Evolutionary conservation across 2,113 vertebrate genomes (phyloP), one percentile per base, ranked within the genome.

Genomic region (Gallinago jamesoni): DNA sequence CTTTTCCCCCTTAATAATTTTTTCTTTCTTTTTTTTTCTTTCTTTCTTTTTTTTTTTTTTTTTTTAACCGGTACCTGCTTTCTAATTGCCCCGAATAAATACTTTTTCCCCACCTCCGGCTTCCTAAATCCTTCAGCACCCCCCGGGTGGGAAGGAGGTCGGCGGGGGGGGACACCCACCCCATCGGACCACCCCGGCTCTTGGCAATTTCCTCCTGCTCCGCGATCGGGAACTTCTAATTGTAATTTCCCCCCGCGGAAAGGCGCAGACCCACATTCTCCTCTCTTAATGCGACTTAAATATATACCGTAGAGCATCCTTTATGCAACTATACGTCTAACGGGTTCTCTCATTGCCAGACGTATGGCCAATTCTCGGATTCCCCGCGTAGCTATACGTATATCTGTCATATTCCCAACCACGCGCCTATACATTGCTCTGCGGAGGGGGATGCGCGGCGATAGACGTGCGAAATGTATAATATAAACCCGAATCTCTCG

Each of bases 61-160:
- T 95, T 90, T 53, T 76, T 20, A 93, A 95, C 94, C 83, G 31
- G 48, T 94, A 93, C 76, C 90, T 91, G 90, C 82, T 83, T 91
- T 95, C 87, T 90, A 93, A 97, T 96, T 95, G 93, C 85, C 41
- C 87, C n/a, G 87, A 82, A 72, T 91, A 93, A 90, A 87, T 19
- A 31, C 48, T 30, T 83, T 85, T 90, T 17, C 39, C 74, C 41
- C 43, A 30, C 53, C 79, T 87, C 55, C 17, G 5, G 45, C 82
- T 83, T 87, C 57, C 84, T 39, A 57, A 57, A 21, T 45, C 83
- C 62, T 52, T 2, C 41, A 23, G 76, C 63, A 53, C 14, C 75
- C 70, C 70, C 50, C 47, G 47, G 41, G 33, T 17, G 57, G 45
- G 85, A 63, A 74, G 66, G 77, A 78, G 87, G 74, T 91, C 15